Evolutionary conservation across 2,888 invertebrate species (phyloP).

Genomic region (Melinaea marsaeus): DNA sequence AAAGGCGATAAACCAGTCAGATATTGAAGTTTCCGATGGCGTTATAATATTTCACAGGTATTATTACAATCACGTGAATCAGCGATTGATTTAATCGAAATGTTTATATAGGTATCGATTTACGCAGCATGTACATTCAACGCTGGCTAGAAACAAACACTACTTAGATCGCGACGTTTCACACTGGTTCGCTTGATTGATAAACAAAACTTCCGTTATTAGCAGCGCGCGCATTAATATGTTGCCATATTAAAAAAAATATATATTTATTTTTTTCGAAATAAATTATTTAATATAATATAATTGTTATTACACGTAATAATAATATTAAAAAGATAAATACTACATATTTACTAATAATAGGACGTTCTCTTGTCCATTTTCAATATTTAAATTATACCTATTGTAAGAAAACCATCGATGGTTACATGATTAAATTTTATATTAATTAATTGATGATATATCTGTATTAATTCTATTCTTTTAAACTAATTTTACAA

Average conservation of each 20-base stretch:
- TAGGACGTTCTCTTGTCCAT: too few species aligned
- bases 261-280: conserved; percentile 16
- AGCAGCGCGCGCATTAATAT: conserved; percentile 68
- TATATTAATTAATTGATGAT: too few species aligned
- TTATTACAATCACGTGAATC: conserved; percentile 12
- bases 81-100: conserved; percentile 23
- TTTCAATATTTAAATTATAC: too few species aligned
- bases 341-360: too few species aligned
- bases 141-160: conserved; percentile 41
- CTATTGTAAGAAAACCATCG: too few species aligned
- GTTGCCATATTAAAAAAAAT: conserved; percentile 39
- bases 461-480: too few species aligned
- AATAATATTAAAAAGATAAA: too few species aligned
- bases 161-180: conserved; percentile 43
- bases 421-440: too few species aligned
- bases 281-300: too few species aligned
- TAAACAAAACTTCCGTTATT: conserved; percentile 70
- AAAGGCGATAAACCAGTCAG: not conserved
- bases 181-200: conserved; percentile 57
- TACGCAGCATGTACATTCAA: conserved; percentile 41
- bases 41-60: conserved; percentile 6
- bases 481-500: too few species aligned
- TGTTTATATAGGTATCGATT: conserved; percentile 41
- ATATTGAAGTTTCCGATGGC: not conserved
- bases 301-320: too few species aligned